Evolutionary conservation across 2,888 invertebrate species (phyloP).

Genomic region (Suillia variegata): DNA sequence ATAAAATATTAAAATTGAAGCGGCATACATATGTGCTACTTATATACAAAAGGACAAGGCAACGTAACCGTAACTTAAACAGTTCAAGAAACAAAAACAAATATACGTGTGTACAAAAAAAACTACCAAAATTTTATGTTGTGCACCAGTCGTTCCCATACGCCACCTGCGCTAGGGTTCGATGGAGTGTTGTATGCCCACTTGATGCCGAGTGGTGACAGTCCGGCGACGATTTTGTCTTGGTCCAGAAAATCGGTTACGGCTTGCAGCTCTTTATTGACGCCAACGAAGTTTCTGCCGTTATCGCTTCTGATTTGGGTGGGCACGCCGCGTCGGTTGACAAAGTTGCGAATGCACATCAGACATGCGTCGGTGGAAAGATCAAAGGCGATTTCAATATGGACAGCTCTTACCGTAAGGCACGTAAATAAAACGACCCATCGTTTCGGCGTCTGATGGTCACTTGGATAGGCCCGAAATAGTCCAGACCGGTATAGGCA

Average conservation of each 20-base stretch:
- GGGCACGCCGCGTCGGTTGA: slow-evolving; percentile 20
- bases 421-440: slow-evolving; percentile 4
- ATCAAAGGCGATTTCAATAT: neutral
- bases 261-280: slow-evolving; percentile 12
- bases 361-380: slow-evolving; percentile 2
- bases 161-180: slow-evolving; percentile 30
- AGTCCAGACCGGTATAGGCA: neutral
- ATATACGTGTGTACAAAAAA: too few relatives aligned
- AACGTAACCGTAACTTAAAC: too few relatives aligned
- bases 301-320: slow-evolving; percentile 28
- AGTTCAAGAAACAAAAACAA: too few relatives aligned
- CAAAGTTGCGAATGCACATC: slow-evolving; percentile 4
- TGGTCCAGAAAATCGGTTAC: slow-evolving; percentile 7
- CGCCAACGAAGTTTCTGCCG: slow-evolving; percentile 27
- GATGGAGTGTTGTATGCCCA: slow-evolving; percentile 26
- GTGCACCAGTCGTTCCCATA: slow-evolving; percentile 32
- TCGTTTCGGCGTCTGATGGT: neutral
- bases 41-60: too few relatives aligned
- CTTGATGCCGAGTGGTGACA: slow-evolving; percentile 9
- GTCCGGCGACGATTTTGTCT: neutral
- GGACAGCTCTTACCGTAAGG: neutral
- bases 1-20: too few relatives aligned
- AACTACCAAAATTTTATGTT: too few relatives aligned
- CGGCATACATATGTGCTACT: too few relatives aligned
- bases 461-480: neutral